These are phyloP conservation scores for Tupaia tana DNA, from an alignment of 2,113 vertebrate genomes.

Conservation along the genomic window DNA sequence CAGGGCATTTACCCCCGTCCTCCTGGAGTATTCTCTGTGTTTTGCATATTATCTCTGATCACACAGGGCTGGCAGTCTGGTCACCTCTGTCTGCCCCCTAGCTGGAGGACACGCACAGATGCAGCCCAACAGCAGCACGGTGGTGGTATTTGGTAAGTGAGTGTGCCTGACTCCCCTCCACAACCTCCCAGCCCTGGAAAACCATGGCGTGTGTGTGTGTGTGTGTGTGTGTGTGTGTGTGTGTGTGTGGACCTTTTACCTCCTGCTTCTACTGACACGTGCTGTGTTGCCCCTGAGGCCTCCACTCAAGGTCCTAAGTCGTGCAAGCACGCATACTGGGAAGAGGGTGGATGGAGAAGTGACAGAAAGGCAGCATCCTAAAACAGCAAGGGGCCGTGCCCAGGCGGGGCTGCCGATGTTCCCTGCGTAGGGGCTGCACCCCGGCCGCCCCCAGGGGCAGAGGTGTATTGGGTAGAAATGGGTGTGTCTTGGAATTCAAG, in stretches of 20 bases:
- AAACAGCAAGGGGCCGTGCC: neutral
- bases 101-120: neutral
- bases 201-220: accelerated
- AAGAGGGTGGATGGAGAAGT: neutral
- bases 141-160: neutral
- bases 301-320: neutral
- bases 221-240: accelerated
- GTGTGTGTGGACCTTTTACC: accelerated
- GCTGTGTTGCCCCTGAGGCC: neutral
- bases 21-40: neutral
- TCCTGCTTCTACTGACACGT: accelerated
- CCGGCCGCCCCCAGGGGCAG: no score
- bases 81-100: neutral
- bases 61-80: neutral
- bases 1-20: no score
- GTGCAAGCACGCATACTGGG: neutral
- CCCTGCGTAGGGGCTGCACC: neutral
- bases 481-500: neutral
- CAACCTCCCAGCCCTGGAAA: neutral
- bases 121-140: accelerated
- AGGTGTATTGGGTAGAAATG: neutral
- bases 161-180: neutral
- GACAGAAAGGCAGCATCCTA: neutral
- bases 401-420: neutral
- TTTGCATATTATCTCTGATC: neutral